Percentiles rank a stretch among this genome's conserved stretches.
phyloP scores from a whole-genome alignment of 2,888 invertebrate genomes.

The Chalcis sispes region DNA sequence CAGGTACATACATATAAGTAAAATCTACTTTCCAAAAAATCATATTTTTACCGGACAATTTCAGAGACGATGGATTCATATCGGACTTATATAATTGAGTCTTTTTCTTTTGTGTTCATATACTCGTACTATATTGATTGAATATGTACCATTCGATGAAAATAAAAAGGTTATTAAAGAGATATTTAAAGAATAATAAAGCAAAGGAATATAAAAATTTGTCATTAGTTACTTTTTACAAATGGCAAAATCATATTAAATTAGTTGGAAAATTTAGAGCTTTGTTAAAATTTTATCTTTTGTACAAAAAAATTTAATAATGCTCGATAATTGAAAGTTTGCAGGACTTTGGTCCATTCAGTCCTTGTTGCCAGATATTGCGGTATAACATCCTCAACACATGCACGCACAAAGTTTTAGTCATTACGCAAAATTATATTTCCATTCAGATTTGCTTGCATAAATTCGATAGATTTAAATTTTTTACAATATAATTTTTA shows the following conservation, averaged over 20 bases:
- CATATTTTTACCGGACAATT: background rate
- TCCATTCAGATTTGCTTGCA: slow-evolving; percentile 16
- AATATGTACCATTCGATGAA: too few species aligned
- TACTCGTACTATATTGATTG: too few species aligned
- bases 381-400: slow-evolving; percentile 3
- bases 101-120: background rate
- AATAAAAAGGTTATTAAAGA: background rate
- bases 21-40: too few species aligned
- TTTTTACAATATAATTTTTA: too few species aligned
- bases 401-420: slow-evolving; percentile 10
- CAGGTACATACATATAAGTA: background rate
- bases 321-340: slow-evolving; percentile 16
- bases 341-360: background rate
- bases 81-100: background rate
- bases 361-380: slow-evolving; percentile 9
- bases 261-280: background rate
- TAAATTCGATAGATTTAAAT: too few species aligned
- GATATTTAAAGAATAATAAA: background rate
- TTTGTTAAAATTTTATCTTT: background rate
- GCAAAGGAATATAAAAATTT: background rate
- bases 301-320: slow-evolving; percentile 4
- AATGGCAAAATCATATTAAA: background rate
- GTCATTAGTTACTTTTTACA: background rate
- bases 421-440: slow-evolving; percentile 35
- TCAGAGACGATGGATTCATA: background rate